Conservation (phyloP, 2,888 invertebrate genomes). For the Rotaria macrura region DNA sequence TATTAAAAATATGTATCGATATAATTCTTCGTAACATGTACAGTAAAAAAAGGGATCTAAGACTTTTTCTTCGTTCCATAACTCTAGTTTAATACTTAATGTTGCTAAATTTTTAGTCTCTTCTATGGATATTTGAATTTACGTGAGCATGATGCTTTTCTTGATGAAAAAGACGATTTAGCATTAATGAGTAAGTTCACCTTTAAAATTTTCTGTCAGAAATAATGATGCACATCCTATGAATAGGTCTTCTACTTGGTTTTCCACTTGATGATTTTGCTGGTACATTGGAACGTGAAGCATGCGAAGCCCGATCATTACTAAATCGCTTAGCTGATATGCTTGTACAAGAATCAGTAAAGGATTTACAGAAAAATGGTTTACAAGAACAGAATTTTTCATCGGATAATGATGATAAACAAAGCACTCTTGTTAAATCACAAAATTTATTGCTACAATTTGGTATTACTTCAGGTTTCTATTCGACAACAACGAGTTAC, state of each 20-base stretch:
- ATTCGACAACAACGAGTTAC: too few species aligned
- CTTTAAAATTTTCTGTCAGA: neutral
- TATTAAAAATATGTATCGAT: too few species aligned
- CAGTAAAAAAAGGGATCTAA: too few species aligned
- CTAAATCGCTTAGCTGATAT: slow-evolving; percentile 12
- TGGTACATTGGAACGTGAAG: neutral
- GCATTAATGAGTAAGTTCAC: neutral
- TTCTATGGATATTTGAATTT: slow-evolving; percentile 5
- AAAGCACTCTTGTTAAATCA: neutral
- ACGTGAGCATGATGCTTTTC: neutral
- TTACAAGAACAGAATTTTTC: neutral
- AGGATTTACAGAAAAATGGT: neutral
- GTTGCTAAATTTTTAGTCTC: neutral
- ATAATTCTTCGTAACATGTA: too few species aligned
- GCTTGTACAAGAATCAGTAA: neutral
- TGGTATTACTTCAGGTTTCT: neutral
- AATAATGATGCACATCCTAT: neutral
- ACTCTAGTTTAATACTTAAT: too few species aligned
- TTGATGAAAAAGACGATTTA: slow-evolving; percentile 14
- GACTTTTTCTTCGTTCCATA: too few species aligned
- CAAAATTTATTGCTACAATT: neutral
- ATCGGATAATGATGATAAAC: neutral
- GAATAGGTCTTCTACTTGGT: neutral
- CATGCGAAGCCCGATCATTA: slow-evolving; percentile 2
- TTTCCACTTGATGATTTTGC: slow-evolving; percentile 1